A percentile compares a stretch with the other conserved stretches of the same genome.
Evolutionary conservation across 2,888 invertebrate genomes (phyloP).

Genomic region (Tetragnatha montana): DNA sequence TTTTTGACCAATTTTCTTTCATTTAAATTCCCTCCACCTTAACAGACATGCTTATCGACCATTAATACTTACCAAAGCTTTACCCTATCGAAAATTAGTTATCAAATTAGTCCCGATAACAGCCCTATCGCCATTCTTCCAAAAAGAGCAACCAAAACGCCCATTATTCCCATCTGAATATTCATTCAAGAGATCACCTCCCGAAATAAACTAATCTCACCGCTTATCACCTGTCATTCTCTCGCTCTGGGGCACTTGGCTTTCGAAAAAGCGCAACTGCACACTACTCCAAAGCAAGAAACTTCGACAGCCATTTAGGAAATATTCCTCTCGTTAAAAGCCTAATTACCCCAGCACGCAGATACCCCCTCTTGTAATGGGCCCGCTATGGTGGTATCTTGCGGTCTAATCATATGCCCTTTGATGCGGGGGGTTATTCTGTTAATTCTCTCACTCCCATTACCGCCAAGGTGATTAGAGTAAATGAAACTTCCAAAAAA

Average conservation of each 20-base stretch:
- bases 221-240: background rate
- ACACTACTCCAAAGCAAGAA: background rate
- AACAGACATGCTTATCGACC: too few relatives aligned
- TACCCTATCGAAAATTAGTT: too few relatives aligned
- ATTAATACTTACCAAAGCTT: too few relatives aligned
- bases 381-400: slow-evolving; percentile 4
- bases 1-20: too few relatives aligned
- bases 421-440: slow-evolving; percentile 38
- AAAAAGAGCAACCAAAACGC: too few relatives aligned
- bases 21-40: too few relatives aligned
- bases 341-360: slow-evolving; percentile 19
- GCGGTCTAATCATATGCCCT: slow-evolving; percentile 31
- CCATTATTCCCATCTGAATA: too few relatives aligned
- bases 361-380: background rate
- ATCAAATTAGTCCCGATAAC: too few relatives aligned
- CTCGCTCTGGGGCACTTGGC: background rate
- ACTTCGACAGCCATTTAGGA: slow-evolving; percentile 10
- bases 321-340: slow-evolving; percentile 24
- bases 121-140: too few relatives aligned
- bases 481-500: slow-evolving; percentile 27
- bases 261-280: background rate
- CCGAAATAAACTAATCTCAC: background rate
- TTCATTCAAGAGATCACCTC: too few relatives aligned
- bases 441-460: slow-evolving; percentile 36
- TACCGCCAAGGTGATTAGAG: slow-evolving; percentile 35